Conservation (phyloP, 1,140 invertebrate species). For the Calephelis virginiensis region DNA sequence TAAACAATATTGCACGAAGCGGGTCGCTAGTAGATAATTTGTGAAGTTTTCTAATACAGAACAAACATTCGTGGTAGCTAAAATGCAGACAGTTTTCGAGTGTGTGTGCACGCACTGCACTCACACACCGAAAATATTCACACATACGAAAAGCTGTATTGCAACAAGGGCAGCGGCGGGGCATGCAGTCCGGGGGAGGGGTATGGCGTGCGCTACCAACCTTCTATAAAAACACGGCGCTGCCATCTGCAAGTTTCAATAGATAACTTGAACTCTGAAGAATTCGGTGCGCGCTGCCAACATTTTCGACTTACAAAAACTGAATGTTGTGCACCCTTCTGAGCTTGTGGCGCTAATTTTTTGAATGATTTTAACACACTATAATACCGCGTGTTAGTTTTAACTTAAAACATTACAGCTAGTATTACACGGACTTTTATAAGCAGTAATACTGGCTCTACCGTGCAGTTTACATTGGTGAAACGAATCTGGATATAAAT, state of each 20-base stretch:
- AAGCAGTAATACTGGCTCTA: constrained; percentile 36
- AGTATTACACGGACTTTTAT: constrained; percentile 26
- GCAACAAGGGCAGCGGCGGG: constrained; percentile 27
- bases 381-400: constrained; percentile 32
- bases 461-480: constrained; percentile 50
- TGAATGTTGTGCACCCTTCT: constrained; percentile 66
- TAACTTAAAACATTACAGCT: constrained; percentile 39
- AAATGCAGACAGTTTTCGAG: constrained; percentile 28
- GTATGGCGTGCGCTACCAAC: constrained; percentile 48
- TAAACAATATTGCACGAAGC: no score
- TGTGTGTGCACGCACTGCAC: constrained; percentile 36
- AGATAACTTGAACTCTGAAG: constrained; percentile 70
- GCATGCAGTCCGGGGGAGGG: constrained; percentile 29
- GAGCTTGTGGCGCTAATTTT: constrained; percentile 51
- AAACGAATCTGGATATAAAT: constrained; percentile 65
- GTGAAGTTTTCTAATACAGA: constrained; percentile 13
- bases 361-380: constrained; percentile 39
- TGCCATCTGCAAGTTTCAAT: constrained; percentile 77
- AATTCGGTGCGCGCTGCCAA: constrained; percentile 67
- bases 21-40: not conserved
- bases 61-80: constrained; percentile 13
- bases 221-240: constrained; percentile 68
- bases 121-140: constrained; percentile 48
- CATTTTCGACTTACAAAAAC: constrained; percentile 54
- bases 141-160: constrained; percentile 31